phyloP scores from a whole-genome alignment of 2,797 vertebrate species.

The Notolabrus celidotus region DNA sequence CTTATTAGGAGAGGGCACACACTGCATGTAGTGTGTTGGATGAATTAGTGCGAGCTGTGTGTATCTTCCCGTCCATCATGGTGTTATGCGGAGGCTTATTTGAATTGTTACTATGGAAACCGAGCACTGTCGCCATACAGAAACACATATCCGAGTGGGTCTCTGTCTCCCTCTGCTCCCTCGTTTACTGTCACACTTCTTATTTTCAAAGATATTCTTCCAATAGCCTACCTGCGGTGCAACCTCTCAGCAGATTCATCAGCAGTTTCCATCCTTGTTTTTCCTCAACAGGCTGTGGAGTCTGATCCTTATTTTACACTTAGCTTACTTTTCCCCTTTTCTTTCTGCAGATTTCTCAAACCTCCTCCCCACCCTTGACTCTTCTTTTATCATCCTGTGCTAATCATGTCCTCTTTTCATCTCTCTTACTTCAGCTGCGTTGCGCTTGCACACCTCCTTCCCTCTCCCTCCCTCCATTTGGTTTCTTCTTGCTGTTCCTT shows the following conservation, averaged over 20 bases:
- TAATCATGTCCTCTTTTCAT: slow-evolving; percentile 74
- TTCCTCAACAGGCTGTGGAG: slow-evolving; percentile 1
- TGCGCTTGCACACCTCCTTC: slow-evolving; percentile 51
- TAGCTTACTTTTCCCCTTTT: not conserved
- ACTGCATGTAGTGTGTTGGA: slow-evolving; percentile 30
- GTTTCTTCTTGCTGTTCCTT: slow-evolving; percentile 77
- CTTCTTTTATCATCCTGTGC: slow-evolving; percentile 50
- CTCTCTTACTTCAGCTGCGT: slow-evolving; percentile 54
- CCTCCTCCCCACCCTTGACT: slow-evolving; percentile 49
- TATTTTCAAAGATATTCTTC: slow-evolving; percentile 43
- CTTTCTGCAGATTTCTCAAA: slow-evolving; percentile 48
- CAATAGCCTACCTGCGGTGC: slow-evolving; percentile 29
- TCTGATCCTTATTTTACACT: slow-evolving; percentile 18
- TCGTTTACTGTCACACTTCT: slow-evolving; percentile 60
- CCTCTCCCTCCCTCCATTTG: slow-evolving; percentile 48
- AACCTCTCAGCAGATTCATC: slow-evolving; percentile 34
- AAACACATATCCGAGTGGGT: slow-evolving; percentile 66
- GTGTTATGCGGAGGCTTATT: slow-evolving; percentile 79
- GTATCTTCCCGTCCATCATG: slow-evolving; percentile 75
- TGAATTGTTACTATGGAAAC: slow-evolving; percentile 89
- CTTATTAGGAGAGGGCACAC: slow-evolving; percentile 50
- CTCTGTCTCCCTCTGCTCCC: slow-evolving; percentile 57
- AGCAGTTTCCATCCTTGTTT: slow-evolving; percentile 27
- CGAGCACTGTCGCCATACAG: slow-evolving; percentile 76
- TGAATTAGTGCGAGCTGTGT: slow-evolving; percentile 50